Base-by-base conservation (phyloP, 2,888 invertebrate species). In the Polylopha cassiicola region DNA sequence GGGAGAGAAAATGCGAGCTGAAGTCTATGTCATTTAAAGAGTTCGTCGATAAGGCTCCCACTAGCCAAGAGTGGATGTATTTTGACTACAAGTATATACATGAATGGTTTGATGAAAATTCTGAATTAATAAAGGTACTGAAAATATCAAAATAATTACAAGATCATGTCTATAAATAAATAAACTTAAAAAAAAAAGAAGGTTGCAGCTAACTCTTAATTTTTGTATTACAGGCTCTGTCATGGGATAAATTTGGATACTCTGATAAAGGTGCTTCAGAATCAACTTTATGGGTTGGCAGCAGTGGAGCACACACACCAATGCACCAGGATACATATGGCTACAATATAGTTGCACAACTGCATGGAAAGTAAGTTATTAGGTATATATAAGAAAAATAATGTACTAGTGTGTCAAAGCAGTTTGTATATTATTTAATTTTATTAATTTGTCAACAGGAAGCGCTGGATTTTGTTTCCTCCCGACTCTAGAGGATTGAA, bases 291-390 rank as follows among this genome's bases (percentile, higher is more conserved):
- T 98, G 98, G 98, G 88, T 97, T 51, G 95, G 97, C 16, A 93
- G 91, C 44, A 81, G 86, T 57, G 94, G 94, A 2, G 93, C 97
- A 2, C 95, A 97, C 66, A 98, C 98, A 0, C 95, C 97, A 1
- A 95, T 96, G 46, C 99, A 99, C 73, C 91, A 91, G 65, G 98
- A 99, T 69, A 93, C 95, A 0, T 99, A 98, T 75, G 98, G 98
- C 0, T 93, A 91, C 55, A 99, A 99, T 79, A 88, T 98, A 58
- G 92, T 98, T 5, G 92, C 92, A 32, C 98, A 99, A 80, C 78
- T 96, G 32, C 88, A 89, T 79, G 98, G 98, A 63, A 92, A 88
- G 96, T 95, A 48, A 61, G 74, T 43, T 21, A n/a, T n/a, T n/a
- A n/a, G n/a, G n/a, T n/a, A n/a, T n/a, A n/a, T n/a, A n/a, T n/a